Evolutionary conservation across 2,797 vertebrate species (phyloP).

Genomic region (Tangara arthus): DNA sequence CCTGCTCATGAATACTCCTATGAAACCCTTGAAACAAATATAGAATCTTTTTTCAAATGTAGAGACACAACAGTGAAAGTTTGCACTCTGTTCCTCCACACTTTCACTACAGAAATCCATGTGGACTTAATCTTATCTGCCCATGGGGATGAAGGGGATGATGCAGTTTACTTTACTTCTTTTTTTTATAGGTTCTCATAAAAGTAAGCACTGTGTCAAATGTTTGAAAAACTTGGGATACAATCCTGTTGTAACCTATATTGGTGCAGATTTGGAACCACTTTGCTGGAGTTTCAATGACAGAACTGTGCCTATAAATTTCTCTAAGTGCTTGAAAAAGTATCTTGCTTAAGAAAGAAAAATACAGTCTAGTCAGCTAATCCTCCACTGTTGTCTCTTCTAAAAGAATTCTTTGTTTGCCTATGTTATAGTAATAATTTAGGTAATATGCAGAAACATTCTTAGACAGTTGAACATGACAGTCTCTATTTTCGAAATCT

Average conservation of each 20-base stretch:
- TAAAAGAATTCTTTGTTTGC: not conserved
- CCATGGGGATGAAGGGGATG: not conserved
- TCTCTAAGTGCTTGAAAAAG: not conserved
- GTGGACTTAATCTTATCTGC: slow-evolving; percentile 4
- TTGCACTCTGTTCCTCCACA: not conserved
- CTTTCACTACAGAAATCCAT: not conserved
- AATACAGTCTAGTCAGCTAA: not conserved
- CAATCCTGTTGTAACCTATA: not conserved
- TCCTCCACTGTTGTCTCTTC: not conserved
- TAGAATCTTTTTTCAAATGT: not conserved
- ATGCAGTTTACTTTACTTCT: slow-evolving; percentile 5
- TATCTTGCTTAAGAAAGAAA: not conserved
- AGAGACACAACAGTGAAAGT: not conserved
- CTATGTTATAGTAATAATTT: not conserved
- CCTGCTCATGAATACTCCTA: not conserved
- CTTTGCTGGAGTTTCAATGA: not conserved
- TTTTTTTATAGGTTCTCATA: slow-evolving; percentile 17
- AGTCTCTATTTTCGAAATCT: not conserved
- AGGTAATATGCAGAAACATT: not conserved
- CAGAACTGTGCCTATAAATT: slow-evolving; percentile 16
- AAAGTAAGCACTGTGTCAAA: slow-evolving; percentile 40
- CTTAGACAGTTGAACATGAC: not conserved
- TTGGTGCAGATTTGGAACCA: not conserved
- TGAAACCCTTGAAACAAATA: not conserved
- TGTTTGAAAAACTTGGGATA: slow-evolving; percentile 2